Base-by-base conservation (phyloP, 2,888 invertebrate species). In the Cyaniris semiargus region DNA sequence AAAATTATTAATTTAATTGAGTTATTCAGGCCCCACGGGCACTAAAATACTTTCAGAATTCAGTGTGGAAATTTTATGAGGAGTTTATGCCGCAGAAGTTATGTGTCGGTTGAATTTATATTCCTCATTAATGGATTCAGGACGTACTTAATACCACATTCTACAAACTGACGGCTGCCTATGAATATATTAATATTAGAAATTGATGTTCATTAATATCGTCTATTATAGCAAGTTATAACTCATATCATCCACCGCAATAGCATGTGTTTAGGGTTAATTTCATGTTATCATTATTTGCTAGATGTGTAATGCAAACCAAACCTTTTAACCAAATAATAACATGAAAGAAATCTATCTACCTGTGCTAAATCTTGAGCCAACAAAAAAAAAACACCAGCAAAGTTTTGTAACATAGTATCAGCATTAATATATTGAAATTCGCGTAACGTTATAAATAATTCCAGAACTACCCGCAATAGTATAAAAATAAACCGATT, bases 41-140 rank as follows among this genome's bases (percentile, higher is more conserved):
- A 66, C 66, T 66, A 66, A 66, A 66, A 66, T 66, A 66, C 27
- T 27, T 66, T 66, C 66, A 66, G 10, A 6, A 31, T 15, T 27
- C 4, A 31, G 27, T 66, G 27, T 15, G 27, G 23, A 21, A n/a
- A 60, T 66, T 66, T 27, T 15, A 31, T 31, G 15, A 5, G 27
- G 13, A 31, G 27, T 66, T 66, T 31, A 66, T 18, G 18, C 6
- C 66, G 66, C 66, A 23, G 66, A 31, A 66, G 31, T 66, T 66
- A 66, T 66, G 66, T 66, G 66, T 66, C 66, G 15, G 66, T 31
- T 66, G 27, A 66, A 66, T 66, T 66, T 66, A 66, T 66, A 66
- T 66, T 31, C 27, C 66, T 66, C 66, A 66, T 66, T 66, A 66
- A 66, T 18, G 66, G 66, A 66, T 66, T 66, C 31, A 66, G 66